Evolutionary conservation across 2,888 invertebrate genomes (phyloP).

Genomic region (Strigamia crassipes): DNA sequence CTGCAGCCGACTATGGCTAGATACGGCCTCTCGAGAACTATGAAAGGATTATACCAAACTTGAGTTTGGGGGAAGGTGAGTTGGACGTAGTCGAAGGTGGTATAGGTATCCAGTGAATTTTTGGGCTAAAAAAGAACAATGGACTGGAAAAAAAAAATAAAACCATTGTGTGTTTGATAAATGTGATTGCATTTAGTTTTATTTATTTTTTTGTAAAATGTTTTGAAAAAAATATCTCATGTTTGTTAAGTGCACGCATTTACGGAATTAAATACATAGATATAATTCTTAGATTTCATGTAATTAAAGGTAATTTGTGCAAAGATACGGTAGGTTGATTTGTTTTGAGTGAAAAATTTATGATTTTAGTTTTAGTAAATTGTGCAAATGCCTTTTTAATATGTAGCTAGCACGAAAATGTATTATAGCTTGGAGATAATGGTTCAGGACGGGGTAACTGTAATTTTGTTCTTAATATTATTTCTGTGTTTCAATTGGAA

Average conservation of each 20-base stretch:
- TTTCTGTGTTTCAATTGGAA: neutral
- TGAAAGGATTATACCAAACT: constrained; percentile 31
- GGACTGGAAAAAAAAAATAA: neutral
- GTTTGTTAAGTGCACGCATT: neutral
- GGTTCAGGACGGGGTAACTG: neutral
- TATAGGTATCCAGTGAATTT: constrained; percentile 10
- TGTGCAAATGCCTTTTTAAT: constrained; percentile 2
- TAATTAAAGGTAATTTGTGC: constrained; percentile 16
- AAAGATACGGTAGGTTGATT: neutral
- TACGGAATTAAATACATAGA: neutral
- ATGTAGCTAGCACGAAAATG: neutral
- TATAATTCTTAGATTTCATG: neutral
- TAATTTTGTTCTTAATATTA: neutral
- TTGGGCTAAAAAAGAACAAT: constrained; percentile 1
- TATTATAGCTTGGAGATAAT: neutral
- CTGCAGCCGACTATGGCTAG: constrained; percentile 40
- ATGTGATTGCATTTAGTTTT: neutral
- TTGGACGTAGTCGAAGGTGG: constrained; percentile 1
- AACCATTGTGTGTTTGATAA: constrained; percentile 25
- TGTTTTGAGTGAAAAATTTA: constrained; percentile 3
- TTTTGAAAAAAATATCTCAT: neutral
- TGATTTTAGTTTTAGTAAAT: constrained; percentile 13
- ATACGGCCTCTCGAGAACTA: constrained; percentile 38
- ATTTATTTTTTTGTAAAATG: neutral
- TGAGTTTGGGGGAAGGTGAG: constrained; percentile 34